A percentile compares a stretch with the other conserved stretches of the same genome.
phyloP scores from a whole-genome alignment of 2,888 invertebrate genomes.

The Apamea crenata region DNA sequence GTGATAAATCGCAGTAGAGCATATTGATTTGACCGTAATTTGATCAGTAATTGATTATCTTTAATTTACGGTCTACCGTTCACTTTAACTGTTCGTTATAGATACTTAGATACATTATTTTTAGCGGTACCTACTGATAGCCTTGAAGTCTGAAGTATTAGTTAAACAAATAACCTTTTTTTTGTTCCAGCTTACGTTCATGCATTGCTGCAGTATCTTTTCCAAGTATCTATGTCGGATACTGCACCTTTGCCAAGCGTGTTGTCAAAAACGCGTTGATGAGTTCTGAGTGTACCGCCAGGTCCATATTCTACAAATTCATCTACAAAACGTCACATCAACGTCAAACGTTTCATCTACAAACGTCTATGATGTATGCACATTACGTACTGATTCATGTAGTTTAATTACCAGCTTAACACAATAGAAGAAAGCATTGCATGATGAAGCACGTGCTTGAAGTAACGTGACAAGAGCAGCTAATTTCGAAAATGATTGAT shows the following conservation, averaged over 20 bases:
- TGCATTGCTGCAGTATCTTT: not conserved
- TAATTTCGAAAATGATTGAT: conserved; percentile 30
- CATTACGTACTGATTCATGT: not conserved
- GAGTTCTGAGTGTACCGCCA: not conserved
- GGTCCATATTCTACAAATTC: not conserved
- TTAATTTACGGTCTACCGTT: conserved; percentile 53
- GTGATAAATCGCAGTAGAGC: conserved; percentile 29
- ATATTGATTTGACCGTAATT: conserved; percentile 48
- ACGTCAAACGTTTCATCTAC: no score
- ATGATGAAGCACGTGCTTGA: conserved; percentile 33
- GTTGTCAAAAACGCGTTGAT: not conserved
- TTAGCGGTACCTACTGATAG: conserved; percentile 22
- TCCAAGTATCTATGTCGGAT: not conserved
- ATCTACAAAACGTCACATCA: no score
- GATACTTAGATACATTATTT: conserved; percentile 38
- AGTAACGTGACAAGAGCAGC: conserved; percentile 29
- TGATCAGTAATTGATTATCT: conserved; percentile 58
- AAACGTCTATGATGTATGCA: not conserved
- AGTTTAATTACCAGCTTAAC: not conserved
- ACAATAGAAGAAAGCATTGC: conserved; percentile 31
- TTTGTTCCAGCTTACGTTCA: not conserved
- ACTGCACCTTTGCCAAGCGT: not conserved
- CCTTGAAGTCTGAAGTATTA: conserved; percentile 47
- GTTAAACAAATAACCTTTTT: not conserved
- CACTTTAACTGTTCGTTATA: conserved; percentile 60